Evolutionary conservation across 1,140 invertebrate species (phyloP), one percentile per base, ranked within the genome.

Genomic region (Heliconius himera): DNA sequence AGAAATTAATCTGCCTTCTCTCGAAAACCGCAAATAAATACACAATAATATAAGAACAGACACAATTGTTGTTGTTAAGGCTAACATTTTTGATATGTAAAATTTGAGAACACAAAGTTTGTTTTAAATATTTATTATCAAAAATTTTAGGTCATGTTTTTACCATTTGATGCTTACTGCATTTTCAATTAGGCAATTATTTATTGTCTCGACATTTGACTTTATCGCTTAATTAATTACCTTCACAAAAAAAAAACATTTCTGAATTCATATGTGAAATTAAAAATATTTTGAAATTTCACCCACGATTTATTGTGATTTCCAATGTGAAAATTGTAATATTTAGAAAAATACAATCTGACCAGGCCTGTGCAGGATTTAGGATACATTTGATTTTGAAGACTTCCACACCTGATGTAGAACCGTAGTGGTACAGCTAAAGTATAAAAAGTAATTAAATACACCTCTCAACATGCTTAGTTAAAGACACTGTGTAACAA

Each of bases 1-100:
- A 1, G 79, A 73, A 0, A 79, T 77, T 8, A 81, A 46, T 29
- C 81, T 54, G 5, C 76, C 74, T n/a, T 70, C 46, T 16, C 73
- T 75, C 18, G 72, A 70, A 70, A 79, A 82, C 6, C 76, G 72
- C 16, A 66, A 18, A 36, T 81, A n/a, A 0, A 84, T 5, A 70
- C 76, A 82, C 73, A 51, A 83, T 0, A 70, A 13, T 5, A 81
- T 29, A 26, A 80, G 20, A 22, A 76, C 38, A 20, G 36, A 46
- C n/a, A 56, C 18, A 11, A 70, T 36, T 66, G 26, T 46, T 33
- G 38, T 4, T 16, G 49, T 1, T 46, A 76, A 22, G 22, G 16
- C 36, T 29, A 70, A 70, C 75, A 76, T 76, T 66, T 46, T 76
- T 76, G n/a, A 18, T 16, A 22, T 76, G 20, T 16, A 22, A 26